Conservation (phyloP, 2,888 invertebrate genomes). For the Drosophila fungiperda region DNA sequence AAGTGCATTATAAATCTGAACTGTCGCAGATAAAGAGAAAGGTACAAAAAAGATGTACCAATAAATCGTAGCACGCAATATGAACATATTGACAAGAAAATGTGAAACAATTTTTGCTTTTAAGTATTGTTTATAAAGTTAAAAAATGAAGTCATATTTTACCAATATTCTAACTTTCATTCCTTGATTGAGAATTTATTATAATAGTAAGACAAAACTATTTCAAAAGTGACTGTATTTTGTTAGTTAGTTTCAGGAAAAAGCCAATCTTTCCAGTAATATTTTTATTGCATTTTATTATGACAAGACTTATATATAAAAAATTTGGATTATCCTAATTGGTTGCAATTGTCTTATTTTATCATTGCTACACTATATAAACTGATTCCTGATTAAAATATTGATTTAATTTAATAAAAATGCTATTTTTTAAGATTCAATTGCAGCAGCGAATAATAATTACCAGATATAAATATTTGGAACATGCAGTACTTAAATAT, state of each 20-base stretch:
- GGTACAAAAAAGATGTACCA: constrained; percentile 8
- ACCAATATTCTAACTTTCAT: background rate
- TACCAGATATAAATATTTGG: background rate
- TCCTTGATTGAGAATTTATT: background rate
- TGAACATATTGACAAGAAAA: background rate
- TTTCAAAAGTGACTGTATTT: background rate
- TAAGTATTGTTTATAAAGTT: too few relatives aligned
- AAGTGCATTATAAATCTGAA: constrained; percentile 31
- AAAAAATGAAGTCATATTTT: too few relatives aligned
- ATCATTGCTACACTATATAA: too few relatives aligned
- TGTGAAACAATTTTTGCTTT: background rate
- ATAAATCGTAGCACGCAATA: too few relatives aligned
- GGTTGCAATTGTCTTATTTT: too few relatives aligned
- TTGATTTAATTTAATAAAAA: too few relatives aligned
- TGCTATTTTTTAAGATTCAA: background rate
- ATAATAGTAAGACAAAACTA: background rate
- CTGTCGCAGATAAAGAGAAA: background rate
- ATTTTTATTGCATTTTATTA: background rate
- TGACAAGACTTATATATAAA: background rate
- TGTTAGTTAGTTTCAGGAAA: background rate
- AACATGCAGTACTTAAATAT: constrained; percentile 37
- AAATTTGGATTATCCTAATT: background rate
- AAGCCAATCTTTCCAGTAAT: background rate
- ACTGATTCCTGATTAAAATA: too few relatives aligned
- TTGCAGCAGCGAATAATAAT: background rate